Conservation (phyloP, 92 coral and sea anemone species). For the Montipora capitata region DNA sequence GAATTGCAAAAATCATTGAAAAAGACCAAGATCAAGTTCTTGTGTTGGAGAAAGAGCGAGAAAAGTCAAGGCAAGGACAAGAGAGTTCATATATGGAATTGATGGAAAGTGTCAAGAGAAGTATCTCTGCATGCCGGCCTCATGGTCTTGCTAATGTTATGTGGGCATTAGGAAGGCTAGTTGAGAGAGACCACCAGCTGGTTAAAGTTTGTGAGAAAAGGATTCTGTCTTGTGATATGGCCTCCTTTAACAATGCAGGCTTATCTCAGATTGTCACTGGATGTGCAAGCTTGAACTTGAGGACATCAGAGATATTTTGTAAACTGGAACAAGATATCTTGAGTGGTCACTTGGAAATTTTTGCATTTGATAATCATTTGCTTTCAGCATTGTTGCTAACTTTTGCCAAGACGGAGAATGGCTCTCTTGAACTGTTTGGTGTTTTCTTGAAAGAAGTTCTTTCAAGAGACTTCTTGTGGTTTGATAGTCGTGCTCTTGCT, state of each 20-base stretch:
- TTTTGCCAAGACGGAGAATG: slow-evolving; percentile 8
- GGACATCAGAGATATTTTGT: neutral
- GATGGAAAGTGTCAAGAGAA: neutral
- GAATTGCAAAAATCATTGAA: neutral
- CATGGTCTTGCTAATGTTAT: slow-evolving; percentile 1
- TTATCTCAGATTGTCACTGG: slow-evolving; percentile 28
- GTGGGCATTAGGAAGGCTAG: slow-evolving; percentile 1
- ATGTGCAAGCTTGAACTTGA: neutral
- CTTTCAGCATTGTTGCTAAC: slow-evolving; percentile 5
- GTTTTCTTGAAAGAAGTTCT: slow-evolving; percentile 1
- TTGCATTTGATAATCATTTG: neutral
- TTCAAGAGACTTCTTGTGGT: slow-evolving; percentile 1
- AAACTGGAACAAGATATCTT: neutral
- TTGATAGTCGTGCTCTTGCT: slow-evolving; percentile 16
- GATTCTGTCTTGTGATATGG: slow-evolving; percentile 5
- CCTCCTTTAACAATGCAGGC: neutral
- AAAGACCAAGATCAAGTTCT: neutral
- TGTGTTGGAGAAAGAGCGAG: neutral
- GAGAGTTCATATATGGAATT: neutral
- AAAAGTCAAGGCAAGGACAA: neutral
- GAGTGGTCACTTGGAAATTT: neutral
- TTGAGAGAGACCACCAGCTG: slow-evolving; percentile 10
- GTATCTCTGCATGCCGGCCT: neutral
- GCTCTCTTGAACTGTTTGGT: slow-evolving; percentile 1
- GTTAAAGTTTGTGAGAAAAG: slow-evolving; percentile 1